Evolutionary conservation across 2,797 vertebrate species (phyloP).

Genomic region (Zenarchopterus dispar): DNA sequence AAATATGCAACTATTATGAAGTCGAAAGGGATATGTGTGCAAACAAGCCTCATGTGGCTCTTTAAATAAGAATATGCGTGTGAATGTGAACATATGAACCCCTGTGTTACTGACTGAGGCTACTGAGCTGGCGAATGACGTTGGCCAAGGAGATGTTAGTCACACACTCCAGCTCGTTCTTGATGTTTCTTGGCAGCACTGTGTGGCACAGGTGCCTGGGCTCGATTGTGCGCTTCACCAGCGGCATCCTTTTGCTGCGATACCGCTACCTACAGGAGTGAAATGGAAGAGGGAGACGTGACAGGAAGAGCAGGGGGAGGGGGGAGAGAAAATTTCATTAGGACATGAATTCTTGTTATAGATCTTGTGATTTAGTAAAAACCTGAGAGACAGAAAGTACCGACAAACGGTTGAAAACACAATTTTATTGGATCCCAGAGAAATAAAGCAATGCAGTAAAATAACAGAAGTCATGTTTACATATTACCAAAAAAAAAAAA

Average conservation of each 20-base stretch:
- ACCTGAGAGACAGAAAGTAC: too few species aligned
- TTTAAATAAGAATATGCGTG: neutral
- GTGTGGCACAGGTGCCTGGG: slow-evolving; percentile 98
- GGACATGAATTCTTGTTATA: neutral
- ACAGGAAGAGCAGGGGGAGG: neutral
- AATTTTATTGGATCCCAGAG: neutral
- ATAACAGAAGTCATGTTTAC: slow-evolving; percentile 23
- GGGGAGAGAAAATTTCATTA: slow-evolving; percentile 18
- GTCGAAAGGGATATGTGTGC: too few species aligned
- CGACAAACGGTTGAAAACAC: too few species aligned
- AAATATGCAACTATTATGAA: too few species aligned
- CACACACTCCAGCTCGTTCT: slow-evolving; percentile 98
- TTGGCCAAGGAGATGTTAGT: slow-evolving; percentile 98
- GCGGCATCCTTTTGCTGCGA: slow-evolving; percentile 88
- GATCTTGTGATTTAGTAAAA: slow-evolving; percentile 6
- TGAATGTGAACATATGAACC: slow-evolving; percentile 2
- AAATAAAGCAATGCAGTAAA: slow-evolving; percentile 12
- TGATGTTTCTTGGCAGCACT: slow-evolving; percentile 92
- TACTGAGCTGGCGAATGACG: slow-evolving; percentile 98
- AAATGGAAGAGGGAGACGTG: slow-evolving; percentile 61
- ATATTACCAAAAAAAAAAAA: slow-evolving; percentile 26
- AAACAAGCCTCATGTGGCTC: neutral
- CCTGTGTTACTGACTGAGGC: slow-evolving; percentile 90
- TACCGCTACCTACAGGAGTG: slow-evolving; percentile 64
- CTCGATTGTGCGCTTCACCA: slow-evolving; percentile 98